Percentiles rank a stretch among this genome's conserved stretches.
Evolutionary conservation across 2,113 vertebrate species (phyloP).

Genomic region (Theropithecus gelada): DNA sequence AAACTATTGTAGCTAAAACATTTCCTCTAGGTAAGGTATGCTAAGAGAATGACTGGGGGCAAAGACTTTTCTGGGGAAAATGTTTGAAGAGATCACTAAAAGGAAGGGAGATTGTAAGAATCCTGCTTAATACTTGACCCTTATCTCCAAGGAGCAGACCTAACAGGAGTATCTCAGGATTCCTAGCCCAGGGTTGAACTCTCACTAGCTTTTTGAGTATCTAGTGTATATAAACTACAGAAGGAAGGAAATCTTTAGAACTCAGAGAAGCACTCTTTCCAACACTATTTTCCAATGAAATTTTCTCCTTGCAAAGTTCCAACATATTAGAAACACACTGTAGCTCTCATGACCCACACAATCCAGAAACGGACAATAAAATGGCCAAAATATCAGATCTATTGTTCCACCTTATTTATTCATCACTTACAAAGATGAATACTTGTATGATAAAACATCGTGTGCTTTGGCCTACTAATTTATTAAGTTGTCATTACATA

Average conservation of each 20-base stretch:
- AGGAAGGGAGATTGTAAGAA: background rate
- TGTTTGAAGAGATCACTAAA: background rate
- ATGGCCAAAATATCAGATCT: background rate
- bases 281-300: background rate
- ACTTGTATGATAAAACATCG: slow-evolving; percentile 4
- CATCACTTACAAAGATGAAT: background rate
- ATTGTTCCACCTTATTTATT: background rate
- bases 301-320: background rate
- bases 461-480: background rate
- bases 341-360: background rate
- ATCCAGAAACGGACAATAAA: background rate
- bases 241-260: background rate
- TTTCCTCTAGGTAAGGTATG: background rate
- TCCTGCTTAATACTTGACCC: background rate
- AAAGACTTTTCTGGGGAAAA: background rate
- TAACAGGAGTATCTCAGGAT: background rate
- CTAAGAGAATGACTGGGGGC: background rate
- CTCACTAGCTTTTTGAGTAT: background rate
- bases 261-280: background rate
- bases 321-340: background rate
- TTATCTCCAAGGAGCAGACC: background rate
- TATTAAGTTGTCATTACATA: slow-evolving; percentile 52
- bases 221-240: background rate
- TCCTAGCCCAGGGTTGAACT: background rate
- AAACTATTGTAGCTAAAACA: background rate